Conservation (phyloP, 2,888 invertebrate genomes). For the Hedya salicella region DNA sequence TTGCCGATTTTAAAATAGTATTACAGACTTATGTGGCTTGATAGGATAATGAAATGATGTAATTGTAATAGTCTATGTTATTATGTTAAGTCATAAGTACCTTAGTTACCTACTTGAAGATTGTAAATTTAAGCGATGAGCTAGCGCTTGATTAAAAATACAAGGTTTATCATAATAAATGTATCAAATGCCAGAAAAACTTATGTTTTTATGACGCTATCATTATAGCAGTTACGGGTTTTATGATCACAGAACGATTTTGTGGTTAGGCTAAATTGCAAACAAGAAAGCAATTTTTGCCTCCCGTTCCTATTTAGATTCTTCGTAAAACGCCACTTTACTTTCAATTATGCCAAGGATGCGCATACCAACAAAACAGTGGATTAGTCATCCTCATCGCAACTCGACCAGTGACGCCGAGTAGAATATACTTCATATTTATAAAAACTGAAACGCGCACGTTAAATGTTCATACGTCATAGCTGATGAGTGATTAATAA, state of each 20-base stretch:
- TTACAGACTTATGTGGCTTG: too few species aligned
- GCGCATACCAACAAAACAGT: constrained; percentile 17
- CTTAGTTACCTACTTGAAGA: too few species aligned
- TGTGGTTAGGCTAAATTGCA: constrained; percentile 66
- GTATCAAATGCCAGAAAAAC: too few species aligned
- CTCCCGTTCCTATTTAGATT: constrained; percentile 40
- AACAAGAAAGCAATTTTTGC: constrained; percentile 50
- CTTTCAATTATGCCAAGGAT: constrained; percentile 51
- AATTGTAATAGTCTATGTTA: too few species aligned
- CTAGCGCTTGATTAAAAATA: too few species aligned
- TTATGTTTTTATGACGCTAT: background rate
- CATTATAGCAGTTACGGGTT: constrained; percentile 46
- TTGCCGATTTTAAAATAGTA: too few species aligned
- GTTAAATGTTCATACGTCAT: constrained; percentile 16
- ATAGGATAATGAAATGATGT: too few species aligned
- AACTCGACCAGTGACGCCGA: constrained; percentile 14
- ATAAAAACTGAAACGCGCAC: background rate
- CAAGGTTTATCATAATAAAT: too few species aligned
- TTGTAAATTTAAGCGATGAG: too few species aligned
- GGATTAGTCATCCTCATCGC: constrained; percentile 32
- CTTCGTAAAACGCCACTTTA: constrained; percentile 38
- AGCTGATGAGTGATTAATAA: constrained; percentile 30
- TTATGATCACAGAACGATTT: constrained; percentile 52
- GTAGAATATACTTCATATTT: constrained; percentile 3
- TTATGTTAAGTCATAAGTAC: too few species aligned